A percentile compares a stretch with the other conserved stretches of the same genome.
These are phyloP conservation scores for Paramormyrops hopkinsi DNA, from an alignment of 2,797 vertebrate species.

Conservation along the genomic window DNA sequence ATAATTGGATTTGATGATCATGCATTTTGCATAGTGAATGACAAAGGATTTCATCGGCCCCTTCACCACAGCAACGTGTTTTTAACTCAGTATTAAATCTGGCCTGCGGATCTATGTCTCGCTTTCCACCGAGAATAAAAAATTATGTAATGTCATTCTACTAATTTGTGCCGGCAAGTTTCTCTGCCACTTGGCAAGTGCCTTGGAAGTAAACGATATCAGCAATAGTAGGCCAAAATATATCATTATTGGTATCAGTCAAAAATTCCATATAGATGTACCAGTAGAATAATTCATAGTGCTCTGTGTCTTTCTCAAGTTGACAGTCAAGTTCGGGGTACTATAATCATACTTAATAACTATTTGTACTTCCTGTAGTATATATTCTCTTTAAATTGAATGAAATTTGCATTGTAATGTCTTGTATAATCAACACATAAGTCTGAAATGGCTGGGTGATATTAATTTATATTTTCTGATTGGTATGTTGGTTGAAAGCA, in stretches of 20 bases:
- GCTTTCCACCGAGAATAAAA: neutral
- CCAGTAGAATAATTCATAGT: neutral
- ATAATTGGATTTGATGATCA: neutral
- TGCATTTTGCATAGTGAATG: neutral
- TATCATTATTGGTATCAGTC: neutral
- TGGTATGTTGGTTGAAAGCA: neutral
- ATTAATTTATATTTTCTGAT: neutral
- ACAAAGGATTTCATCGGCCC: neutral
- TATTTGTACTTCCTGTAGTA: neutral
- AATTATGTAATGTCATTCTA: neutral
- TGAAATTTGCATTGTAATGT: neutral
- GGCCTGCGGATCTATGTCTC: neutral
- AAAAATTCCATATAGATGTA: neutral
- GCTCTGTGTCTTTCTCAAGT: neutral
- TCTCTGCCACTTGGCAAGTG: neutral
- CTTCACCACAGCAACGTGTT: neutral
- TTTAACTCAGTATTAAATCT: neutral
- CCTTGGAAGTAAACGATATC: neutral
- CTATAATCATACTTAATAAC: neutral
- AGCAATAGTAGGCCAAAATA: neutral
- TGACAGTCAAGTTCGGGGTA: neutral
- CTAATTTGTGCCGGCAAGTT: neutral
- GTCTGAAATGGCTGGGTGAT: neutral
- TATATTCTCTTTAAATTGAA: neutral
- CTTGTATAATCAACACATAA: neutral